phyloP scores from a whole-genome alignment of 2,113 vertebrate species.

The Cisticola juncidis region DNA sequence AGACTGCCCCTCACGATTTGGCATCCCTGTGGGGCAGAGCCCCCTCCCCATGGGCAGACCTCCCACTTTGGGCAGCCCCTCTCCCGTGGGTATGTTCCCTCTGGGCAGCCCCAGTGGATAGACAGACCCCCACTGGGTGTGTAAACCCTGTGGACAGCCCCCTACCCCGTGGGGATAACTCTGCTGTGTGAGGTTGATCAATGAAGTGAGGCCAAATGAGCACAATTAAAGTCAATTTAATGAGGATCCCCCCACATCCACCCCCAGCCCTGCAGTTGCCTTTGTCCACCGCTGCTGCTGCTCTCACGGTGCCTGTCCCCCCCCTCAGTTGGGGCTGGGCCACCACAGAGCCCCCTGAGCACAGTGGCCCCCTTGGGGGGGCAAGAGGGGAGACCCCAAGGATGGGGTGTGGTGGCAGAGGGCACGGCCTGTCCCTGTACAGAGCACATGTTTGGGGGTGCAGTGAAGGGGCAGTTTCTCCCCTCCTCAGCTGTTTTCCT shows the following conservation, averaged over 20 bases:
- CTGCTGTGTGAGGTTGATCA: conserved; percentile 30
- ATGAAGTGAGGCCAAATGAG: conserved; percentile 63
- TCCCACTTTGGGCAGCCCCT: background rate
- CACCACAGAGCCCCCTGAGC: background rate
- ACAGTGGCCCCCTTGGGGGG: too few relatives aligned
- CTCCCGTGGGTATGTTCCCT: background rate
- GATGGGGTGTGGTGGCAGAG: background rate
- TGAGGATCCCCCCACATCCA: background rate
- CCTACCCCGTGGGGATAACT: background rate
- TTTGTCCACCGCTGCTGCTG: background rate
- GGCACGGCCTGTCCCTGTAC: too few relatives aligned
- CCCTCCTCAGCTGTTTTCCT: background rate
- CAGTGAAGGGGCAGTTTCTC: background rate
- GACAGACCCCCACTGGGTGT: background rate
- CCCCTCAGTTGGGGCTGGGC: background rate
- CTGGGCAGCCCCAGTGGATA: background rate
- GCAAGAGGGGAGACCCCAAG: background rate
- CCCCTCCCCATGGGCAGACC: background rate
- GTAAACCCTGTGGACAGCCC: background rate
- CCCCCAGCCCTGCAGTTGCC: background rate
- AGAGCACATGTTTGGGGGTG: background rate
- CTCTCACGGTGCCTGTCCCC: background rate
- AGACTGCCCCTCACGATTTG: background rate
- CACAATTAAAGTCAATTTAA: conserved; percentile 70
- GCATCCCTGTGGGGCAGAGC: background rate